Evolutionary conservation across 2,797 vertebrate species (phyloP).

Genomic region (Balearica regulorum): DNA sequence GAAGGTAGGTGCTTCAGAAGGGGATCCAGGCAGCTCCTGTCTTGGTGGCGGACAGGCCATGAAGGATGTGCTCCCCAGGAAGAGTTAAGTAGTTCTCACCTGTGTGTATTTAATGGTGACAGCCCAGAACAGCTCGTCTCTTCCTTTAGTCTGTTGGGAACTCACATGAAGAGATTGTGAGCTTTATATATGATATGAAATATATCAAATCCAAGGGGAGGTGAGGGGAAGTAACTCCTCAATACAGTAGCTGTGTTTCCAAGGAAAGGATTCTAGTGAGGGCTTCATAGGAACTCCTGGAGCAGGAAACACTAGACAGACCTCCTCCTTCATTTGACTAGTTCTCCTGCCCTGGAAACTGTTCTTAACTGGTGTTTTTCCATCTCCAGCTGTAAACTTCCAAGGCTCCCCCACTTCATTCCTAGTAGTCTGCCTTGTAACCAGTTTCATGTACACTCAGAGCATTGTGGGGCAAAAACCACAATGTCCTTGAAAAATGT

Average conservation of each 20-base stretch:
- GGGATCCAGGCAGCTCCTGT: background rate
- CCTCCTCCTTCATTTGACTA: no score
- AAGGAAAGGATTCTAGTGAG: background rate
- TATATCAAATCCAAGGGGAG: rapidly evolving
- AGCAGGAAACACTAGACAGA: no score
- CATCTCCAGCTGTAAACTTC: no score
- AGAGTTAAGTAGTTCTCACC: background rate
- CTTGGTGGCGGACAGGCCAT: no score
- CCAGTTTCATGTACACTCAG: no score
- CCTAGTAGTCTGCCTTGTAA: background rate
- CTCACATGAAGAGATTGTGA: background rate
- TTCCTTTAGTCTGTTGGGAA: background rate
- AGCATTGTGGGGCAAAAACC: background rate
- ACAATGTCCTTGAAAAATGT: background rate
- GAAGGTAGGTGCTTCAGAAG: background rate
- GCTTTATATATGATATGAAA: background rate
- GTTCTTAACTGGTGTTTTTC: no score
- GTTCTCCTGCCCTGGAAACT: no score
- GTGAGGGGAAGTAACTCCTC: background rate
- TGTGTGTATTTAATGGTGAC: background rate
- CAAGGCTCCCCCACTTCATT: background rate
- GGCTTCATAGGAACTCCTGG: background rate
- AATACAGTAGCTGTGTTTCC: background rate
- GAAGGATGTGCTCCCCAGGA: background rate
- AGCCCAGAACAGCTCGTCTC: background rate